Conservation (phyloP, 2,113 vertebrate genomes). For the Dissostichus mawsoni region DNA sequence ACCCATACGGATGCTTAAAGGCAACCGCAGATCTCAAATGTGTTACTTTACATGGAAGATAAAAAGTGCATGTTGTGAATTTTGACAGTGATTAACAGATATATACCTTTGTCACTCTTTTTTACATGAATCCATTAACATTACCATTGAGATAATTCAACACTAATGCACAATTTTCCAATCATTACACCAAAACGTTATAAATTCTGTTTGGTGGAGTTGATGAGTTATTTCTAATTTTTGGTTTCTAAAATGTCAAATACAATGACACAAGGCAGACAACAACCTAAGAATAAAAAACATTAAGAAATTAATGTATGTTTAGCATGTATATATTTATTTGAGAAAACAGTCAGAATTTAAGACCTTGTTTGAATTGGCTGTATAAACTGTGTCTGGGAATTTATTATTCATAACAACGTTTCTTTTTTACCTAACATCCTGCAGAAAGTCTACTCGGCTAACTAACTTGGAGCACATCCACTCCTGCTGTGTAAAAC, state of each 20-base stretch:
- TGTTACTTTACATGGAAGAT: neutral
- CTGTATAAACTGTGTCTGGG: neutral
- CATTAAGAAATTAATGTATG: neutral
- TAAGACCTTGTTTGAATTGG: neutral
- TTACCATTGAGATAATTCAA: neutral
- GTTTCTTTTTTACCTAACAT: neutral
- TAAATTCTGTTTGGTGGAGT: too few species aligned
- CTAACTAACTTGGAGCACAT: neutral
- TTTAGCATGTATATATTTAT: neutral
- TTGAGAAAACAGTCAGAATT: neutral
- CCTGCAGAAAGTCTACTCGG: neutral
- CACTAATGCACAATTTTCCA: neutral
- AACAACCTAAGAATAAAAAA: neutral
- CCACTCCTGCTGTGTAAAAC: constrained; percentile 20
- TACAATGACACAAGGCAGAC: neutral
- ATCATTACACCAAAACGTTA: neutral
- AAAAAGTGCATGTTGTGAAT: neutral
- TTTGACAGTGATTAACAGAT: too few species aligned
- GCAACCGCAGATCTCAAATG: neutral
- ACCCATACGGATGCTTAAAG: neutral
- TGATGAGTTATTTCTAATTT: too few species aligned
- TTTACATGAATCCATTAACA: neutral
- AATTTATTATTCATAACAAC: constrained; percentile 10
- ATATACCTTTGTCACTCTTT: too few species aligned
- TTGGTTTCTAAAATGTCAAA: neutral